Base-by-base conservation (phyloP, 2,888 invertebrate genomes). In the Mimachlamys varia region DNA sequence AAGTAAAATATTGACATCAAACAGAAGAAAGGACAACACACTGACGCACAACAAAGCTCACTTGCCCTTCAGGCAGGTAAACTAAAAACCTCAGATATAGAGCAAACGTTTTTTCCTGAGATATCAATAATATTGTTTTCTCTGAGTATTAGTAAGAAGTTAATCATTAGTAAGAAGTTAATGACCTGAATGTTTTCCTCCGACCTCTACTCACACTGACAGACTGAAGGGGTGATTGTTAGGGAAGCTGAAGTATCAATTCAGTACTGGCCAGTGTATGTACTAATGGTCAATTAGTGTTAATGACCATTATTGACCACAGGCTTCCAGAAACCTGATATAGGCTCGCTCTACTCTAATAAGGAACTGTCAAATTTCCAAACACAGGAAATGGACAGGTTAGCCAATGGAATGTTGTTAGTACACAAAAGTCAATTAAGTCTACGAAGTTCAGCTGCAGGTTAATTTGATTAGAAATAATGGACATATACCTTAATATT, bases 201-300 rank as follows among this genome's bases (percentile, higher is more conserved):
- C 4, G 27, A 17, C 17, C 27, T 50, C 50, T 27, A 27, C 62
- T 76, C 33, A 33, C 27, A 15, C 33, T 19, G 27, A 76, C 13
- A 13, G 27, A 76, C 33, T 33, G 33, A 76, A 27, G 33, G 33
- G 27, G 76, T 76, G 76, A 76, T 76, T 33, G 33, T 33, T 33
- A 76, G 33, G 27, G 27, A 76, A 27, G 33, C 76, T 76, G 33
- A 76, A 76, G 27, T 76, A 76, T 76, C 76, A 76, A 76, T 76
- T 76, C 27, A 76, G 76, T 12, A 27, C 33, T 1, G 33, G 76
- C 76, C 33, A 27, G 76, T 76, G 22, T 76, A 33, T 13, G 76
- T 76, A 76, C 76, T 76, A 76, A 76, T 76, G 76, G 76, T 33
- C 76, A 76, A 76, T 76, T 76, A 76, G 76, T 33, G 22, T 33